Base-by-base conservation (phyloP, 2,888 invertebrate species). In the Ephialtes manifestator region DNA sequence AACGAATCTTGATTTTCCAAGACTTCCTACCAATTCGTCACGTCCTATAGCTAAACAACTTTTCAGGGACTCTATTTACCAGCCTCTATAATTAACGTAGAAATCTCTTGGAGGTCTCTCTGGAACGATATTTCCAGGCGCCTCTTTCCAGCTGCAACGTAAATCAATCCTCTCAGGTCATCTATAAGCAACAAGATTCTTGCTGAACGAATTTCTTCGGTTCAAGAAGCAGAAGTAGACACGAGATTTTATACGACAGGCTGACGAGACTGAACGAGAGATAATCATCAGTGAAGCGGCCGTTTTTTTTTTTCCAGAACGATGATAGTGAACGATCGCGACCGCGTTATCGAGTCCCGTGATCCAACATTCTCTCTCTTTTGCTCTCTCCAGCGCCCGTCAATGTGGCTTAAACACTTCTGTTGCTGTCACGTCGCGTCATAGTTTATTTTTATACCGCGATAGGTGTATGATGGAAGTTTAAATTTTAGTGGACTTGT, bases 381-480 rank as follows among this genome's bases (percentile, higher is more conserved):
- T 67, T 18, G 15, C 39, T 48, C 51, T 8, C 31, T 51, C 46
- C 74, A 46, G 65, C 77, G 77, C 77, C 72, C 72, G 53, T 35
- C 60, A 81, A 81, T 63, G 70, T 74, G 68, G 53, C 51, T 63
- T 63, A 68, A 68, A 71, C 53, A 65, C 70, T 78, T 46, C 24
- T 24, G 75, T 15, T 35, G 58, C 77, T 81, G 78, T 85, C 81
- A 65, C 81, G 65, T 51, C 78, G 75, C 85, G 85, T 85, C 85
- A 85, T 55, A 48, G 48, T 81, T 75, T 81, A 85, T 85, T 85
- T 85, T 68, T 79, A 75, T 75, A 75, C 74, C 53, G 35, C 39
- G 11, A 60, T 60, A 58, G 71, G 58, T 39, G 2, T 46, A 7
- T 20, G 67, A 13, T 48, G 39, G 28, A 24, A 58, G n/a, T 65